Base-by-base conservation (phyloP, 2,113 vertebrate species). In the Osmerus mordax region DNA sequence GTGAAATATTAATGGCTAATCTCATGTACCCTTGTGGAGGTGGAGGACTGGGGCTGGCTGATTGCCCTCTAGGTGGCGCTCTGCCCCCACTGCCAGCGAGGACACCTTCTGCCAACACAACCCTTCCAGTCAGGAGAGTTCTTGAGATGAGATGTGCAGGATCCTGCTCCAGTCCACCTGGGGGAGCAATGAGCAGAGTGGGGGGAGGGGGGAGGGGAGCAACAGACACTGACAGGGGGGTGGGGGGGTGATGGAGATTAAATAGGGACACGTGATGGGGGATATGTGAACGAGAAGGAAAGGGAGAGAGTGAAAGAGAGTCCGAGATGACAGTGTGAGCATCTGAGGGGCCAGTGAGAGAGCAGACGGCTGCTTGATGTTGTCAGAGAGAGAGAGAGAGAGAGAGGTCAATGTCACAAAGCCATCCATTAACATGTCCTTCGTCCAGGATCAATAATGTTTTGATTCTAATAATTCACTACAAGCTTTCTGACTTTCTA, bases 1-100 rank as follows among this genome's bases (percentile, higher is more conserved):
- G 65, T 88, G 80, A 87, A 90, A 89, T 89, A 91, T 91, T 90
- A 79, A 90, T 87, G 64, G 29, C 41, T 58, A 58, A 61, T 76
- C 72, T 73, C 83, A 28, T 62, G 74, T 75, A 78, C 73, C 79
- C 81, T 84, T 29, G 59, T 73, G 81, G 66, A 29, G 52, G 75
- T 23, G 3, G 18, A 11, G 15, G 19, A 23, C 25, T 29, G 36
- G 63, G 5, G 56, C 16, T 29, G 28, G 25, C 51, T 63, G 68
- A 64, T 63, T n/a, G 7, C 65, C 83, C 89, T 88, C 85, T 9
- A 58, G 89, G 85, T 86, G 87, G 87, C 84, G 83, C 86, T 85
- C 67, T 77, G 75, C 60, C 78, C 72, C 80, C 82, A 72, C 29
- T 47, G 19, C 60, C n/a, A 47, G 58, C 14, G 7, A 16, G 29